Base-by-base conservation (phyloP, 1,140 invertebrate genomes). In the Drosophila guanche region DNA sequence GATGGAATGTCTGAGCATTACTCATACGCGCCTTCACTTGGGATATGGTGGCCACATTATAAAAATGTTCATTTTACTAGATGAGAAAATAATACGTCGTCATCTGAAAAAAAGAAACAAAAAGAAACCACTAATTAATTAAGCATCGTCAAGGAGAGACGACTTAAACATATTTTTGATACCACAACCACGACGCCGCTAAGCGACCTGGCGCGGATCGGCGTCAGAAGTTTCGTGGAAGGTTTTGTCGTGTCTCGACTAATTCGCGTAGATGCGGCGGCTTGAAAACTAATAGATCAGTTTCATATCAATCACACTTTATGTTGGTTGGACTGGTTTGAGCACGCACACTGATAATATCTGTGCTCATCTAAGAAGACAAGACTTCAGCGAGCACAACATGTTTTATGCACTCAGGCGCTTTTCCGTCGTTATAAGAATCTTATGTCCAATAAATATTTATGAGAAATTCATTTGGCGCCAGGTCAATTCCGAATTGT, bases 241-340 rank as follows among this genome's bases (percentile, higher is more conserved):
- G 59, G 61, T 70, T 60, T 61, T 76, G 33, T 42, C 33, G 42
- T 47, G 53, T 51, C 53, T 42, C 73, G 54, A 70, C 69, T 66
- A 70, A 83, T 83, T 77, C 79, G 78, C 78, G 76, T 81, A 73
- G 57, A 66, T 62, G 63, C 69, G 74, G 27, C 59, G 74, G 37
- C 59, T 73, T 52, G 45, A 81, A 76, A 67, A 74, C 65, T 78
- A 83, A 83, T 83, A 83, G 74, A 83, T 83, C 79, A 83, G 79
- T 83, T 83, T 83, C 74, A 69, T 81, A 83, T 83, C 79, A 77
- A 83, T 83, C 79, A 78, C 57, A 58, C 65, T 83, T 75, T 66
- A 58, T 80, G 50, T 55, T 42, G 40, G 42, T 55, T 70, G 60
- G 77, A 83, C 79, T 83, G 79, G 79, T 76, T 83, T 78, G 22